Percentiles rank a stretch among this genome's conserved stretches.
Conservation (phyloP, 2,797 vertebrate genomes). For the Peromyscus attwateri region DNA sequence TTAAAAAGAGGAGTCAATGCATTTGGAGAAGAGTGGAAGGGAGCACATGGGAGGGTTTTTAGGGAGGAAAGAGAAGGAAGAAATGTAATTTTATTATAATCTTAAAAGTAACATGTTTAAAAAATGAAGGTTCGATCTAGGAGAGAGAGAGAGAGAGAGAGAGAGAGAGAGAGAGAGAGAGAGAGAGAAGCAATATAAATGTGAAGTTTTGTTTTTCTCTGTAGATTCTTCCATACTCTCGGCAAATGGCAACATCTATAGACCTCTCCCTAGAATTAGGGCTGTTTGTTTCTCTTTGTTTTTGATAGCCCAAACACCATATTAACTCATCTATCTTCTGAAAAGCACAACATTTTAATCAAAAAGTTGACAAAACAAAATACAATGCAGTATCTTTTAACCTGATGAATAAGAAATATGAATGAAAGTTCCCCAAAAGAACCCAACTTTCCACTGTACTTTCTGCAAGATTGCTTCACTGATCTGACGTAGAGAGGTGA, state of each 20-base stretch:
- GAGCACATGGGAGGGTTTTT: not conserved
- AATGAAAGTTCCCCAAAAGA: not conserved
- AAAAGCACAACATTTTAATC: not conserved
- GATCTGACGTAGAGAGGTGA: not conserved
- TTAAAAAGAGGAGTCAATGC: not conserved
- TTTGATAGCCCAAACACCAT: not conserved
- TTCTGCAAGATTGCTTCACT: not conserved
- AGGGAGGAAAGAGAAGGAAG: not conserved
- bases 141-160: too few relatives aligned
- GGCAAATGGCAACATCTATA: not conserved
- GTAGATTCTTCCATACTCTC: not conserved
- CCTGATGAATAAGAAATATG: not conserved
- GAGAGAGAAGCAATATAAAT: not conserved
- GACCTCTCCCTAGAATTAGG: not conserved
- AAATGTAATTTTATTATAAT: not conserved
- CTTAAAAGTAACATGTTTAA: not conserved
- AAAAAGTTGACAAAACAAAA: not conserved
- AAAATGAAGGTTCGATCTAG: not conserved
- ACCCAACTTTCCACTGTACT: not conserved
- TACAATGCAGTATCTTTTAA: not conserved
- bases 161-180: not conserved
- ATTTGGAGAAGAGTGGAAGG: not conserved
- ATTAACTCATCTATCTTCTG: not conserved
- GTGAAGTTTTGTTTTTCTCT: not conserved
- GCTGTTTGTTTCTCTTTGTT: not conserved